Base-by-base conservation (phyloP, 2,888 invertebrate species). In the Creontiades dilutus region DNA sequence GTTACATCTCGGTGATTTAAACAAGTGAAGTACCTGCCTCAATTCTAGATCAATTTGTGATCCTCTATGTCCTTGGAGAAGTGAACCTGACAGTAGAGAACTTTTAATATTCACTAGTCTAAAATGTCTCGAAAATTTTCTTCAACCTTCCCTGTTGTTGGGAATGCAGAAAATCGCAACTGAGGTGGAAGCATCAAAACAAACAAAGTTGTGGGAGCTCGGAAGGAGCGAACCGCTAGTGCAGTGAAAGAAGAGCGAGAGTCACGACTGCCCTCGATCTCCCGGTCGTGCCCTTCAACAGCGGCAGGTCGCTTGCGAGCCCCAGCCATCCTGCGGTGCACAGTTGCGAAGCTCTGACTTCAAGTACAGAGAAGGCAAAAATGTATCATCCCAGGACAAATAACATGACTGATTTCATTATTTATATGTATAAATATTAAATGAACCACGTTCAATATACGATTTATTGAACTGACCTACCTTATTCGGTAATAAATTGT, bases 231-330 rank as follows among this genome's bases (percentile, higher is more conserved):
- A 37, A 82, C 85, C 85, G 85, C 55, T 85, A 85, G 55, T 3
- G 85, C n/a, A 85, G 85, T 37, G 85, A 61, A 85, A 85, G 61
- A 85, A 57, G 85, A 55, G 61, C 37, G 85, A 57, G 57, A 61
- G 85, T 85, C 85, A 85, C 85, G 85, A 85, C 61, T 85, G 85
- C 61, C 85, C 85, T 57, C 85, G 61, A 85, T 85, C 57, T 37
- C 13, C 28, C 37, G 57, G 57, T 61, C 85, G 85, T 85, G 85
- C 85, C 85, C 85, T 61, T 52, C 82, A 82, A 82, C 82, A 48
- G 61, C 19, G 19, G 19, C 19, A 19, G 11, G 19, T 11, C 68
- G 5, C 19, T n/a, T 11, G 19, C n/a, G 23, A 68, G 68, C 68
- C 68, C 23, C 11, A 0, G 68, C 23, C 23, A 19, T 9, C 5